phyloP scores from a whole-genome alignment of 2,888 invertebrate genomes.

The Petrolisthes manimaculis region DNA sequence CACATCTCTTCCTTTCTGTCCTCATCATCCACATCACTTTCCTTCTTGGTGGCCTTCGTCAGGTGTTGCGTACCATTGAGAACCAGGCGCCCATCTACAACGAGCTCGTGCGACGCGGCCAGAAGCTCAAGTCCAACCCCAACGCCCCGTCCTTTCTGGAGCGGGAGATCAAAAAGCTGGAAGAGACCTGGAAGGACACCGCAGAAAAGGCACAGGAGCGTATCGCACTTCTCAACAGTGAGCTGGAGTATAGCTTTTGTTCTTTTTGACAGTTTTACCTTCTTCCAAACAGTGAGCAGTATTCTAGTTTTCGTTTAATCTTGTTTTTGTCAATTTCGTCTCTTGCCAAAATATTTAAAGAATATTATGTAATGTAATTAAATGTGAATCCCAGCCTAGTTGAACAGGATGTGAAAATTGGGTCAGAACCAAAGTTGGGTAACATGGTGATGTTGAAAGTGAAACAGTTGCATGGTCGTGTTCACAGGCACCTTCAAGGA shows the following conservation, averaged over 20 bases:
- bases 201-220: slow-evolving; percentile 59
- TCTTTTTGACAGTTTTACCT: neutral
- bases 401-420: too few relatives aligned
- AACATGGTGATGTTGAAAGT: too few relatives aligned
- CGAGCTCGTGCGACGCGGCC: slow-evolving; percentile 63
- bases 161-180: slow-evolving; percentile 62
- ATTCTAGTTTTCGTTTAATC: neutral
- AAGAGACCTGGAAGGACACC: slow-evolving; percentile 65
- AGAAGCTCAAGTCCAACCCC: slow-evolving; percentile 61
- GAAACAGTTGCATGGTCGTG: too few relatives aligned
- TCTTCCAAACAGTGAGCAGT: neutral
- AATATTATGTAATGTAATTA: neutral
- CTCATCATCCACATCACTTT: neutral
- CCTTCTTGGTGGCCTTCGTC: neutral
- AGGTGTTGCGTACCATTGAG: slow-evolving; percentile 65
- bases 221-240: slow-evolving; percentile 58
- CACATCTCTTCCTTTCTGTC: neutral
- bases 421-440: too few relatives aligned
- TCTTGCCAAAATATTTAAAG: neutral
- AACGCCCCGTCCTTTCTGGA: slow-evolving; percentile 65
- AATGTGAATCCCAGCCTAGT: neutral
- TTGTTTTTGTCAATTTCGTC: neutral
- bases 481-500: slow-evolving; percentile 59
- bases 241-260: neutral
- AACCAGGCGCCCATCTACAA: slow-evolving; percentile 65